phyloP scores from a whole-genome alignment of 2,888 invertebrate species.

The Thysanoteuthis rhombus region DNA sequence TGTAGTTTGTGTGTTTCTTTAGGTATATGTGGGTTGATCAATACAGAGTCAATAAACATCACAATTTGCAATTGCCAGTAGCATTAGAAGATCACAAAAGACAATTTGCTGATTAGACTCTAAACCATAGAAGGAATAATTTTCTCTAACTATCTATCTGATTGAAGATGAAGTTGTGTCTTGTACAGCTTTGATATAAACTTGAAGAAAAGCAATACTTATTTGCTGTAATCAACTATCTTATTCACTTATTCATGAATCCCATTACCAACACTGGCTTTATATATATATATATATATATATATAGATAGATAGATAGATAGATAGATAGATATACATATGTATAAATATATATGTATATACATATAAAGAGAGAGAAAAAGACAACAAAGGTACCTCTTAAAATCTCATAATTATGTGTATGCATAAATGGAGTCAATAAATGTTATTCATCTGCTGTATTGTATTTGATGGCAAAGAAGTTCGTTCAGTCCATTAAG shows the following conservation, averaged over 20 bases:
- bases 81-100: background rate
- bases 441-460: too few relatives aligned
- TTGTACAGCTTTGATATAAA: background rate
- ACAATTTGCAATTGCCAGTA: background rate
- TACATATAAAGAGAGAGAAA: background rate
- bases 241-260: background rate
- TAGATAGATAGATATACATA: background rate
- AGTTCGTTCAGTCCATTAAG: too few relatives aligned
- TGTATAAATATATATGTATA: background rate
- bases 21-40: too few relatives aligned
- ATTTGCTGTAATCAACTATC: background rate
- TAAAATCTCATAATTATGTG: too few relatives aligned
- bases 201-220: background rate
- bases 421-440: too few relatives aligned
- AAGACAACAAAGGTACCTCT: too few relatives aligned
- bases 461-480: too few relatives aligned
- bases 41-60: background rate
- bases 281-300: background rate
- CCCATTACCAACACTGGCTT: background rate
- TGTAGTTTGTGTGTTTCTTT: too few relatives aligned
- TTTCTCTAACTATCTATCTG: background rate
- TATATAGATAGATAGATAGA: background rate
- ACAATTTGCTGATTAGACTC: background rate
- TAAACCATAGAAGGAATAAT: background rate
- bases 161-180: background rate